These are phyloP conservation scores for Frankliniella fusca DNA, from an alignment of 2,888 invertebrate genomes.

Conservation along the genomic window DNA sequence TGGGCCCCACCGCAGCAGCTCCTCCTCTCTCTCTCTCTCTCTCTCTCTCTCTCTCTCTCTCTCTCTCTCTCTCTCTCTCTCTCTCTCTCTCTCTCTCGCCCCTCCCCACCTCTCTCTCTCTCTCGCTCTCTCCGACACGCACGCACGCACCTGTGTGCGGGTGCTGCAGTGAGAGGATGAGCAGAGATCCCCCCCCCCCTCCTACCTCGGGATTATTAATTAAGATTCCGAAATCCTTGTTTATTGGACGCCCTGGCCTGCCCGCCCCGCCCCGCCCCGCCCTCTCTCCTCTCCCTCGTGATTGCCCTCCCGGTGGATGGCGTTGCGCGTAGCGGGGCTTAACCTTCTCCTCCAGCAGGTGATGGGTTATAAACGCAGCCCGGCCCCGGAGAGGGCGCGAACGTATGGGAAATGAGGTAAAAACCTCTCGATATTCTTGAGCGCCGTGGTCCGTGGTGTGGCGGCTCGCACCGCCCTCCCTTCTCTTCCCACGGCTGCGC, in stretches of 20 bases:
- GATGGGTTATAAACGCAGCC: no score
- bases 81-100: no score
- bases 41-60: no score
- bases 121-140: background rate
- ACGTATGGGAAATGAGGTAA: no score
- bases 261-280: background rate
- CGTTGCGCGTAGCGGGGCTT: no score
- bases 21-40: background rate
- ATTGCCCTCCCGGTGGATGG: background rate
- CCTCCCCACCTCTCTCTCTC: no score
- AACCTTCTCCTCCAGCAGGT: no score
- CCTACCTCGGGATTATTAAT: constrained; percentile 4
- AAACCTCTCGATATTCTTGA: no score
- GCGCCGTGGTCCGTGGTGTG: no score
- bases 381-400: no score
- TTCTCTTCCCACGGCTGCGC: no score
- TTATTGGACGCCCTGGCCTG: constrained; percentile 10
- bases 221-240: constrained; percentile 21
- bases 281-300: background rate
- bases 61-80: background rate
- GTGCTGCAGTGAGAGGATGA: background rate
- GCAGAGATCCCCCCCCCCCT: background rate
- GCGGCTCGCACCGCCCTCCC: no score
- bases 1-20: background rate
- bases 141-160: background rate